phyloP scores from a whole-genome alignment of 2,888 invertebrate genomes.

The Arctia plantaginis region DNA sequence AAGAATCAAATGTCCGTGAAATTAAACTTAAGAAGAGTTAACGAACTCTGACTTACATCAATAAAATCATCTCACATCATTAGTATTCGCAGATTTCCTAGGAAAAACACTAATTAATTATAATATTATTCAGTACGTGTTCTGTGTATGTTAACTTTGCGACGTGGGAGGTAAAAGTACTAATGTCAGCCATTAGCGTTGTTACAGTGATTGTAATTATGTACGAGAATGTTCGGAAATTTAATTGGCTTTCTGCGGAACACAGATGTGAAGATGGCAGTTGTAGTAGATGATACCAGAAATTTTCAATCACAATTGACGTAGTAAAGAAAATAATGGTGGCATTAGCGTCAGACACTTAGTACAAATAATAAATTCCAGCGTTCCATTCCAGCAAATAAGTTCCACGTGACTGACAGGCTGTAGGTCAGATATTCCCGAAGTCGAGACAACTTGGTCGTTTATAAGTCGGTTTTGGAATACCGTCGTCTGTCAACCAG shows the following conservation, averaged over 20 bases:
- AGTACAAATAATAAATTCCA: background rate
- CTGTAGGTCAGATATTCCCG: no score
- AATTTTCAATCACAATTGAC: background rate
- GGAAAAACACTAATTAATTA: constrained; percentile 50
- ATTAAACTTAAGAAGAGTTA: background rate
- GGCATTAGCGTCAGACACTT: background rate
- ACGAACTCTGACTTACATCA: background rate
- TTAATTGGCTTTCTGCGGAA: background rate
- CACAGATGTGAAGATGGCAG: constrained; percentile 2
- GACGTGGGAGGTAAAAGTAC: constrained; percentile 48
- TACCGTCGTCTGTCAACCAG: no score
- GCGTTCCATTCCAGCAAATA: no score
- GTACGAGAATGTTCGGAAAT: constrained; percentile 19
- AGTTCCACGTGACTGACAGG: no score
- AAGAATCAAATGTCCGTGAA: background rate
- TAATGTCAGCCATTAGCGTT: constrained; percentile 15
- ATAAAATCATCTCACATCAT: constrained; percentile 16
- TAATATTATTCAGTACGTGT: constrained; percentile 47
- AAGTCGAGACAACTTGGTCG: no score
- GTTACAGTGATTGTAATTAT: constrained; percentile 14
- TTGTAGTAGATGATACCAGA: background rate
- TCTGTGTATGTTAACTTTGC: constrained; percentile 26
- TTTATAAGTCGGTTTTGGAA: no score
- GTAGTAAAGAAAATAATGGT: background rate
- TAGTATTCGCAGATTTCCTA: constrained; percentile 40